Evolutionary conservation across 2,797 vertebrate genomes (phyloP).

Genomic region (Leuciscus waleckii): DNA sequence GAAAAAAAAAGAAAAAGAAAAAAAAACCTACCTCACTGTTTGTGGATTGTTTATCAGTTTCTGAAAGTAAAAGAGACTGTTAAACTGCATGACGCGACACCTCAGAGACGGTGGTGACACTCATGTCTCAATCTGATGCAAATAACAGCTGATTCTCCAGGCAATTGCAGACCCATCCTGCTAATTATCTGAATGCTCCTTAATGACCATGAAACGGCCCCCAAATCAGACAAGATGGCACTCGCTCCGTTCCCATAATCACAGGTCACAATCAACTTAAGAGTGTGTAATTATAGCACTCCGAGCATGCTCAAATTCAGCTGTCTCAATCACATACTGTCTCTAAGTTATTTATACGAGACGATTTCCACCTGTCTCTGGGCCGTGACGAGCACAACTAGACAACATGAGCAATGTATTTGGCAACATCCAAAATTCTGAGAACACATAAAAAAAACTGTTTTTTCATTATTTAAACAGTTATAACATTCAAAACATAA

Average conservation of each 20-base stretch:
- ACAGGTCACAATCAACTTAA: conserved; percentile 46
- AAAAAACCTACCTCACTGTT: not conserved
- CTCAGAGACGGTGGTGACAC: not conserved
- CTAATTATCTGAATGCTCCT: conserved; percentile 50
- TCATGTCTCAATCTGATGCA: not conserved
- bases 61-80: not conserved
- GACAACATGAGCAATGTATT: not conserved
- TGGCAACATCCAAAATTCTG: not conserved
- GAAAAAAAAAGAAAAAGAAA: too few relatives aligned
- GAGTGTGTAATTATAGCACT: conserved; percentile 47
- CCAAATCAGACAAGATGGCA: conserved; percentile 48
- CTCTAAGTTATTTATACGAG: not conserved
- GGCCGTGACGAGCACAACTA: not conserved
- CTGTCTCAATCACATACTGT: conserved; percentile 10
- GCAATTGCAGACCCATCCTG: conserved; percentile 38
- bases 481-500: too few relatives aligned
- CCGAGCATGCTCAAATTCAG: conserved; percentile 14
- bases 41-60: not conserved
- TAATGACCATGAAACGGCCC: conserved; percentile 43
- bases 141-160: conserved; percentile 38
- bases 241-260: conserved; percentile 46
- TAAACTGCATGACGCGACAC: not conserved
- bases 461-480: too few relatives aligned
- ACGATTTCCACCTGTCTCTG: not conserved
- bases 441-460: too few relatives aligned